These are phyloP conservation scores for Babyrousa celebensis DNA, from an alignment of 2,797 vertebrate genomes.

Conservation along the genomic window DNA sequence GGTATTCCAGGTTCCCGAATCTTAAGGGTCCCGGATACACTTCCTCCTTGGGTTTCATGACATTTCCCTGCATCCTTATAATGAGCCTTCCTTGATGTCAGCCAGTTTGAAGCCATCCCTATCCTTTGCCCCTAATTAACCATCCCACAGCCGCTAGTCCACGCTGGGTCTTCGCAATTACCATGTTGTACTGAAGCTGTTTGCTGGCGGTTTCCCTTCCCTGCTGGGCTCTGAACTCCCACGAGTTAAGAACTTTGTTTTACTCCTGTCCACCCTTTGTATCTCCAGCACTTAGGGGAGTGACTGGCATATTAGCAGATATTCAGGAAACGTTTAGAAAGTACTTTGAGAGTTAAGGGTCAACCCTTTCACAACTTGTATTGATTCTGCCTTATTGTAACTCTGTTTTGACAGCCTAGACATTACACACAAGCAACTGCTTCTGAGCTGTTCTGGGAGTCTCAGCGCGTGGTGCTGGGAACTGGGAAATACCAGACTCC, in stretches of 20 bases:
- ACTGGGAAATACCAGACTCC: not conserved
- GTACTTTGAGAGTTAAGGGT: not conserved
- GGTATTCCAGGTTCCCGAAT: not conserved
- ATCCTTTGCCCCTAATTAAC: not conserved
- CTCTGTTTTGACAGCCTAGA: conserved; percentile 54
- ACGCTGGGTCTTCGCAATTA: not conserved
- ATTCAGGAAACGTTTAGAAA: conserved; percentile 47
- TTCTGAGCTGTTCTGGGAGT: not conserved
- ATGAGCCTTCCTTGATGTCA: not conserved
- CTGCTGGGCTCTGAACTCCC: not conserved
- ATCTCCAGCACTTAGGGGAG: not conserved
- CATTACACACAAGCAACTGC: not conserved
- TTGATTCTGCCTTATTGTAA: conserved; percentile 42
- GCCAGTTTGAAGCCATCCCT: not conserved
- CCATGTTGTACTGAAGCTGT: not conserved
- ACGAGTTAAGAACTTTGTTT: not conserved
- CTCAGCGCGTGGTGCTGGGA: not conserved
- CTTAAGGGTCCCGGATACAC: not conserved
- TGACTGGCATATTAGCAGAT: not conserved
- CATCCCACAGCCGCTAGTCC: too few relatives aligned
- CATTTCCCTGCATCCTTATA: not conserved
- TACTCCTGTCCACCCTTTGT: not conserved
- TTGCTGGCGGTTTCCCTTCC: not conserved
- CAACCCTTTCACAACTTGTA: conserved; percentile 36
- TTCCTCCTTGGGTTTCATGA: not conserved